Evolutionary conservation across 2,888 invertebrate genomes (phyloP).

Genomic region (Girardia tigrina): DNA sequence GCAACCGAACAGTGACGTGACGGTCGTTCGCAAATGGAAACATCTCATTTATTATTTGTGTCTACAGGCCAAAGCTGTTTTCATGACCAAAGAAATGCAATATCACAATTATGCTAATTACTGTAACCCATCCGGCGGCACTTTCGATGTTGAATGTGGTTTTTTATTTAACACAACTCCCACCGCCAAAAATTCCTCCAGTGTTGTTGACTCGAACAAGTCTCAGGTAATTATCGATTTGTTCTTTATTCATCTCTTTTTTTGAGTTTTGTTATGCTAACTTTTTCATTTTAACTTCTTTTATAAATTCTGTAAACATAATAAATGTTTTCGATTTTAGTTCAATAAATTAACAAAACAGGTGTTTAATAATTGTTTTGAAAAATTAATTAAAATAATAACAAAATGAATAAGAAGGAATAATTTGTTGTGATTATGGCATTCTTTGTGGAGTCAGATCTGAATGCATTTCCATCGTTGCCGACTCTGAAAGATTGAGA

Average conservation of each 20-base stretch:
- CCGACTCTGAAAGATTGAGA: too few species aligned
- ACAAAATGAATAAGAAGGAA: too few species aligned
- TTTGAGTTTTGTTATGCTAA: too few species aligned
- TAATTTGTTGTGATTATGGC: too few species aligned
- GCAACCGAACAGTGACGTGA: background rate
- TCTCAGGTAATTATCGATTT: background rate
- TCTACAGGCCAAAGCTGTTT: conserved; percentile 13
- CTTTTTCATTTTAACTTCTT: too few species aligned
- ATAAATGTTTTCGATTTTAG: too few species aligned
- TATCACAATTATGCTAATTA: conserved; percentile 20
- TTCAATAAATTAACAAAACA: too few species aligned
- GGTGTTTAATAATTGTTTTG: background rate
- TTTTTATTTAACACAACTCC: background rate
- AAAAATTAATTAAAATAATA: background rate
- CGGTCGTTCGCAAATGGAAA: background rate
- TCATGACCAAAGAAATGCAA: conserved; percentile 23
- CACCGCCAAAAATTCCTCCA: conserved; percentile 2
- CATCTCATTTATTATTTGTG: conserved; percentile 18
- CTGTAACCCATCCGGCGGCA: background rate
- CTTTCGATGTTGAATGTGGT: background rate
- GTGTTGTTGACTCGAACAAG: background rate
- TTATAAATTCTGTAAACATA: too few species aligned
- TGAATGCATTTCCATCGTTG: too few species aligned
- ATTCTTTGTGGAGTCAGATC: too few species aligned
- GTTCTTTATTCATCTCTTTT: too few species aligned